Evolutionary conservation across 2,113 vertebrate species (phyloP).

Genomic region (Dendrocopos noguchii): DNA sequence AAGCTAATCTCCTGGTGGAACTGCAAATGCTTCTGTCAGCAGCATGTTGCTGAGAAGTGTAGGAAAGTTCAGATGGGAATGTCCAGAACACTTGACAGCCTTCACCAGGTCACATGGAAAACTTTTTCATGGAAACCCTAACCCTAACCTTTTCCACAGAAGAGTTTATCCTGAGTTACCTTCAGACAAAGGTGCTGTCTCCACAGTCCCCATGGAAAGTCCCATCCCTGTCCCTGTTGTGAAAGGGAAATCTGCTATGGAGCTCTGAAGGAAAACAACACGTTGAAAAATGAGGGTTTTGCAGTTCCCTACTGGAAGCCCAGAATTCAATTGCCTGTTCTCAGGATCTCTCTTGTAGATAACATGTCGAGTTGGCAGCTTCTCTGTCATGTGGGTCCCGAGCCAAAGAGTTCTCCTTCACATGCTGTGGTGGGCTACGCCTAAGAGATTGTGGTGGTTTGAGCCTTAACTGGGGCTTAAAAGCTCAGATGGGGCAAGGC

Average conservation of each 20-base stretch:
- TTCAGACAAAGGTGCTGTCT: slow-evolving; percentile 12
- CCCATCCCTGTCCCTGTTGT: neutral
- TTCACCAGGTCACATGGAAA: neutral
- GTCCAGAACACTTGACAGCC: neutral
- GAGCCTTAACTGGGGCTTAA: too few relatives aligned
- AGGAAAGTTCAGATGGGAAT: neutral
- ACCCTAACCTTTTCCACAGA: neutral
- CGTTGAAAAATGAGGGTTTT: neutral
- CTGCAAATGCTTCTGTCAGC: neutral
- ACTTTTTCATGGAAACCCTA: neutral
- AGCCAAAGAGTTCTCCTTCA: neutral
- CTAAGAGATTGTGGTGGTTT: too few relatives aligned
- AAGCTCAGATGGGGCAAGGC: too few relatives aligned
- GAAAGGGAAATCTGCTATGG: neutral
- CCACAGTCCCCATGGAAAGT: neutral
- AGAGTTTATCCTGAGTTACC: neutral
- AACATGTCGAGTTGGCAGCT: neutral
- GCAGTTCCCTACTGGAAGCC: neutral
- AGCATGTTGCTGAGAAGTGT: neutral
- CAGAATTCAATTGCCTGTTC: neutral
- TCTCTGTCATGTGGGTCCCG: neutral
- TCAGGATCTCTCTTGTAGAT: neutral
- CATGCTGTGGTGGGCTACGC: too few relatives aligned
- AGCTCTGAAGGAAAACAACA: slow-evolving; percentile 3
- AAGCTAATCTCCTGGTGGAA: neutral